Percentiles rank a stretch among this genome's conserved stretches.
Evolutionary conservation across 2,888 invertebrate species (phyloP).

Genomic region (Drosophila recens): DNA sequence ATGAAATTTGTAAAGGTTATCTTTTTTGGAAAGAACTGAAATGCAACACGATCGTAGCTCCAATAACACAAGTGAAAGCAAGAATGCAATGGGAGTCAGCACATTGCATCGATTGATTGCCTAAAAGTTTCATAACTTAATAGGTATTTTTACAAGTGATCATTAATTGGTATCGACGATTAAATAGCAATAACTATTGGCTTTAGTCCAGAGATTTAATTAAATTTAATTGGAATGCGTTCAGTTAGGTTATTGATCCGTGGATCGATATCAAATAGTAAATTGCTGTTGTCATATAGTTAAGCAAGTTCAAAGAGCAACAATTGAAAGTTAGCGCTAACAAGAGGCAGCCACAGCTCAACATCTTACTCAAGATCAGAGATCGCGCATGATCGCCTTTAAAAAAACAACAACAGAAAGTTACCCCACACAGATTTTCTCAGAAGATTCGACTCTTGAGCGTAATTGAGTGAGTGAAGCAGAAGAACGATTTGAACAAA

Average conservation of each 20-base stretch:
- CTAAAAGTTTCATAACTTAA: too few relatives aligned
- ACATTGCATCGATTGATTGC: background rate
- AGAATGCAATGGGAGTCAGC: background rate
- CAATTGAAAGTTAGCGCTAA: slow-evolving; percentile 7
- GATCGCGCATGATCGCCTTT: slow-evolving; percentile 36
- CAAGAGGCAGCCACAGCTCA: slow-evolving; percentile 2
- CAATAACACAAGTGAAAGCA: background rate
- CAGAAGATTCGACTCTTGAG: slow-evolving; percentile 41
- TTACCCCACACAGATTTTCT: slow-evolving; percentile 65
- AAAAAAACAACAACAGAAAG: slow-evolving; percentile 14
- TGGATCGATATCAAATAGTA: slow-evolving; percentile 9
- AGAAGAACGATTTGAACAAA: slow-evolving; percentile 42
- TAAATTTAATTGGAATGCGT: slow-evolving; percentile 19
- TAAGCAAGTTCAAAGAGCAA: slow-evolving; percentile 30
- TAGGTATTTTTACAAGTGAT: background rate
- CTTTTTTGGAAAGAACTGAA: background rate
- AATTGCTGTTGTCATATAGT: background rate
- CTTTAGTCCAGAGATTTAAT: slow-evolving; percentile 1
- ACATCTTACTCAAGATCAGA: slow-evolving; percentile 31
- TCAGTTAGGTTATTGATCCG: slow-evolving; percentile 2
- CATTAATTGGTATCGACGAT: background rate
- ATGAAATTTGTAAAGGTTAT: too few relatives aligned
- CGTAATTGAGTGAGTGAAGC: slow-evolving; percentile 51
- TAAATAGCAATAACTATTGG: slow-evolving; percentile 2
- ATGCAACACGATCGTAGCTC: background rate